Evolutionary conservation across 2,113 vertebrate species (phyloP), one percentile per base, ranked within the genome.

Genomic region (Larimichthys crocea): DNA sequence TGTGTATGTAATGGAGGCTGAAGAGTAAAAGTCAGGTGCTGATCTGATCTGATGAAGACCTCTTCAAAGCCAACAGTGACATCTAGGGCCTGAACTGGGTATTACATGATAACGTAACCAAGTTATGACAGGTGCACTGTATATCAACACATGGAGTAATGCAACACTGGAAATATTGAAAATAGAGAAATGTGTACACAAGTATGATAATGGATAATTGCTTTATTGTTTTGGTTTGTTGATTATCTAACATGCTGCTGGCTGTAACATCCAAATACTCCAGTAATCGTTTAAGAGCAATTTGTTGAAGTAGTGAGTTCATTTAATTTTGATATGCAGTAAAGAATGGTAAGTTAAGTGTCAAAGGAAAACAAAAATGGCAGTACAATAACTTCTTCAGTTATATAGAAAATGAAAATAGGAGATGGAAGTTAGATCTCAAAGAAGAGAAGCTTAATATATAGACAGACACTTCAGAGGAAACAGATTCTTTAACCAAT

Each of bases 11-110:
- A 22, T n/a, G 17, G 19, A 26, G 10, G 56, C 12, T 65, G 4
- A 60, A 22, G 22, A 49, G 31, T 44, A 22, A 55, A 50, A 42
- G 7, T 31, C 49, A 12, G 12, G n/a, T 11, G 10, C 15, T 10
- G 19, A 9, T 3, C 22, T 16, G 22, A 66, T 11, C 44, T 59
- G 19, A 75, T 29, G 17, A 62, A 69, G 50, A 11, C 40, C 15
- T 57, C 29, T 84, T 7, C 9, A 59, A 73, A 60, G 70, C 17
- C 61, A 83, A 88, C 12, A 78, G 57, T 15, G 87, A 78, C 83
- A 92, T 82, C 88, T 83, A 86, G 65, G 71, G 88, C 16, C 63
- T n/a, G 14, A 56, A 11, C 0, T 3, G 24, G 35, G 72, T 48
- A 56, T 56, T 66, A 48, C 40, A 77, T 19, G 24, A 10, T 29